A percentile compares a stretch with the other conserved stretches of the same genome.
Evolutionary conservation across 2,888 invertebrate genomes (phyloP).

Genomic region (Pogonocherus hispidulus): DNA sequence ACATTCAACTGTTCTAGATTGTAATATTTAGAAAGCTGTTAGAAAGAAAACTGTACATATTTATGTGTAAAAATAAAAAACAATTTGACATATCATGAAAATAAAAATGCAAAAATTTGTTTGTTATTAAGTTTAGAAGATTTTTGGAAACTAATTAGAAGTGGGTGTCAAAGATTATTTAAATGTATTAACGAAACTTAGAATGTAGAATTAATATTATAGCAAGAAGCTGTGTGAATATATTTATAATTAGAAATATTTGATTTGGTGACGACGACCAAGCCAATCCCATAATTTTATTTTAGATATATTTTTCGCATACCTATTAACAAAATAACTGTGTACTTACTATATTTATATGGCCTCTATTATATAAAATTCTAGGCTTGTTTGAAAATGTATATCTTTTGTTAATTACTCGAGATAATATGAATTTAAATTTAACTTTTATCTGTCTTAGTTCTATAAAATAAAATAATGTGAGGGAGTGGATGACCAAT

Average conservation of each 20-base stretch:
- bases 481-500: slow-evolving; percentile 58
- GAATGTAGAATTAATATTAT: slow-evolving; percentile 33
- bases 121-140: slow-evolving; percentile 40
- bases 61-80: slow-evolving; percentile 58
- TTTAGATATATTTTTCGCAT: slow-evolving; percentile 13
- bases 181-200: slow-evolving; percentile 40
- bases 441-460: slow-evolving; percentile 7
- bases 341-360: slow-evolving; percentile 13
- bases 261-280: slow-evolving; percentile 28
- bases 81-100: slow-evolving; percentile 63
- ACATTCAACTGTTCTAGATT: slow-evolving; percentile 1
- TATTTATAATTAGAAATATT: slow-evolving; percentile 29
- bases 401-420: slow-evolving; percentile 8
- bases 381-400: slow-evolving; percentile 12
- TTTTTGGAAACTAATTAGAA: slow-evolving; percentile 41
- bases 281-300: slow-evolving; percentile 11
- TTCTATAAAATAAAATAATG: slow-evolving; percentile 39
- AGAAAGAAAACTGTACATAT: slow-evolving; percentile 47
- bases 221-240: slow-evolving; percentile 32
- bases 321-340: background rate
- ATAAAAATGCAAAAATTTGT: slow-evolving; percentile 42
- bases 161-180: slow-evolving; percentile 43
- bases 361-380: background rate
- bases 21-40: slow-evolving; percentile 18
- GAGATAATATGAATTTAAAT: slow-evolving; percentile 10